Conservation (phyloP, 2,888 invertebrate species). For the Eupsilia transversa region DNA sequence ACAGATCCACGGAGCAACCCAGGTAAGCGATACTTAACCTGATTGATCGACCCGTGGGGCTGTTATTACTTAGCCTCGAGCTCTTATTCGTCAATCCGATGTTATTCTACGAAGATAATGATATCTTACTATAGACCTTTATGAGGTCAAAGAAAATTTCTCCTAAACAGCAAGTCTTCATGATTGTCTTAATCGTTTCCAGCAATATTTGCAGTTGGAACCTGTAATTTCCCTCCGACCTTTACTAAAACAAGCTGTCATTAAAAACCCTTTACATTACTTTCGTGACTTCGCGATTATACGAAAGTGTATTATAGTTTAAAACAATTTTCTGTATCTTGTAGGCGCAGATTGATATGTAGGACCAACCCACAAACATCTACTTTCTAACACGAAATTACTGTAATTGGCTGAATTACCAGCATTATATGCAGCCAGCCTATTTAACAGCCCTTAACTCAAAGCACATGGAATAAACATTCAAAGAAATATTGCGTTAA, state of each 20-base stretch:
- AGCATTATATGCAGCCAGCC: conserved; percentile 25
- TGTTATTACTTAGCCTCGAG: too few relatives aligned
- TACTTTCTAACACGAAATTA: conserved; percentile 55
- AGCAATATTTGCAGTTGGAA: not conserved
- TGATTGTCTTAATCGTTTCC: not conserved
- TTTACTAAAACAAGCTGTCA: not conserved
- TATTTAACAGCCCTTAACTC: conserved; percentile 30
- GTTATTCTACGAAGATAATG: not conserved
- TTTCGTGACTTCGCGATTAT: conserved; percentile 30
- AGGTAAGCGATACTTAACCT: too few relatives aligned
- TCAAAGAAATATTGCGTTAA: conserved; percentile 11
- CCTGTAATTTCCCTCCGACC: not conserved
- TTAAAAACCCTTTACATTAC: conserved; percentile 13
- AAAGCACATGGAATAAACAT: conserved; percentile 14
- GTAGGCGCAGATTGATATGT: conserved; percentile 52
- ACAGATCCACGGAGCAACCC: too few relatives aligned
- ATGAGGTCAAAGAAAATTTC: not conserved
- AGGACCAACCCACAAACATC: conserved; percentile 32
- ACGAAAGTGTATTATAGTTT: conserved; percentile 21
- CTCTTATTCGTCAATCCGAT: too few relatives aligned
- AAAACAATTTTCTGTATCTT: conserved; percentile 41
- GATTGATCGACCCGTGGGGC: too few relatives aligned
- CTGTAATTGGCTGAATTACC: conserved; percentile 49
- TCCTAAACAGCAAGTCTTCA: not conserved
- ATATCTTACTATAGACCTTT: not conserved